Evolutionary conservation across 2,797 vertebrate species (phyloP).

Genomic region (Amazonetta brasiliensis): DNA sequence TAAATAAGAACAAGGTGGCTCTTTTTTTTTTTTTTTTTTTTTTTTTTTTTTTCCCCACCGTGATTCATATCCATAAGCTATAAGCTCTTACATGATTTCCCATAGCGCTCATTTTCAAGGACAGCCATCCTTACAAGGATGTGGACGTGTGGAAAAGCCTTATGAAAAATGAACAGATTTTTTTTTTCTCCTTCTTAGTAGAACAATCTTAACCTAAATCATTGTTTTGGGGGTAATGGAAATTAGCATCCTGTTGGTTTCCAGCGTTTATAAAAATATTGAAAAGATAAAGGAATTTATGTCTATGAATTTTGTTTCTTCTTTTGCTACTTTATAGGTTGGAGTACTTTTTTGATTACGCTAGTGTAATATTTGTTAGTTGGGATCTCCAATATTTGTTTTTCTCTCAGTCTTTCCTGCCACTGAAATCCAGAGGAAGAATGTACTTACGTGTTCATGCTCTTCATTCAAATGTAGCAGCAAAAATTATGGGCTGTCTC

Average conservation of each 20-base stretch:
- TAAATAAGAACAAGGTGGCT: conserved; percentile 35
- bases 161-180: neutral
- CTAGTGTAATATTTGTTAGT: neutral
- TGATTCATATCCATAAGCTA: neutral
- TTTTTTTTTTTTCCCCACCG: neutral
- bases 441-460: rapidly evolving
- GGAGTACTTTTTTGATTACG: neutral
- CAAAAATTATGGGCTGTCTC: rapidly evolving
- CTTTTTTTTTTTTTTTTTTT: neutral
- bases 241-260: neutral
- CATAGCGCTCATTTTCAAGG: neutral
- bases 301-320: neutral
- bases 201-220: neutral
- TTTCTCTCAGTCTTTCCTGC: neutral
- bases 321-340: neutral
- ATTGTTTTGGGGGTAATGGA: neutral
- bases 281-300: neutral
- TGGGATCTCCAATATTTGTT: neutral
- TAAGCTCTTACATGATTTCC: neutral
- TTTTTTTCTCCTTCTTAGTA: neutral
- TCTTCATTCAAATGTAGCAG: neutral
- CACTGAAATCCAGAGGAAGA: neutral
- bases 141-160: neutral
- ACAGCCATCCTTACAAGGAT: neutral
- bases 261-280: neutral